Conservation (phyloP, 2,113 vertebrate genomes). For the Mus spicilegus region DNA sequence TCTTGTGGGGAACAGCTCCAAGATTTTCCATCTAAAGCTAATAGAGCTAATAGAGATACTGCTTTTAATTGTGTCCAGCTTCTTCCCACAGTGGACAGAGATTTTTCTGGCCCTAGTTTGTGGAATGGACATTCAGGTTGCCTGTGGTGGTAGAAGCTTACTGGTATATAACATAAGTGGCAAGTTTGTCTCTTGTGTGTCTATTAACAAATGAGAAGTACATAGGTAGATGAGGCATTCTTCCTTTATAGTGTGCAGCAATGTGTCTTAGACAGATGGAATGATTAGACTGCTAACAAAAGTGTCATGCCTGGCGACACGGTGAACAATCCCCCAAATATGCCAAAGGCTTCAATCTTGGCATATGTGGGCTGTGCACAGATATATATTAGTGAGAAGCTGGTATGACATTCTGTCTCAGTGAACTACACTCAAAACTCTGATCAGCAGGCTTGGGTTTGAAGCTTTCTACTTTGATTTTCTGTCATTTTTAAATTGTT, state of each 20-base stretch:
- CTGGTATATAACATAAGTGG: neutral
- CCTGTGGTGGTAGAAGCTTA: neutral
- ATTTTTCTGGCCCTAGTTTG: conserved; percentile 86
- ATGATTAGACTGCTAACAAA: neutral
- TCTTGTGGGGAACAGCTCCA: conserved; percentile 94
- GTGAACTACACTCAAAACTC: conserved; percentile 78
- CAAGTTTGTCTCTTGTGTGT: neutral
- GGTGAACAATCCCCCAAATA: neutral
- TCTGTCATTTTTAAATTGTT: neutral
- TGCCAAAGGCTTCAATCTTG: neutral
- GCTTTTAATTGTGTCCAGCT: conserved; percentile 95
- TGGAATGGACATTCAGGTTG: conserved; percentile 89
- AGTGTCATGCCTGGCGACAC: neutral
- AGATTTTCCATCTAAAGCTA: conserved; percentile 92
- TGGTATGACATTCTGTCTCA: conserved; percentile 86
- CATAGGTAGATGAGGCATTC: neutral
- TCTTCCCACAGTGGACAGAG: conserved; percentile 92
- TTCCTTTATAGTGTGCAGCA: neutral
- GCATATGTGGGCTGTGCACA: neutral
- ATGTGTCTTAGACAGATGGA: neutral
- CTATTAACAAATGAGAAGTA: neutral
- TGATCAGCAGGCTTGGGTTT: conserved; percentile 91
- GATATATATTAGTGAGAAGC: neutral
- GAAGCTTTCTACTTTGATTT: neutral
- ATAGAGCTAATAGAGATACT: conserved; percentile 92